These are phyloP conservation scores for Ophonus ardosiacus DNA, from an alignment of 2,888 invertebrate genomes.

Conservation along the genomic window DNA sequence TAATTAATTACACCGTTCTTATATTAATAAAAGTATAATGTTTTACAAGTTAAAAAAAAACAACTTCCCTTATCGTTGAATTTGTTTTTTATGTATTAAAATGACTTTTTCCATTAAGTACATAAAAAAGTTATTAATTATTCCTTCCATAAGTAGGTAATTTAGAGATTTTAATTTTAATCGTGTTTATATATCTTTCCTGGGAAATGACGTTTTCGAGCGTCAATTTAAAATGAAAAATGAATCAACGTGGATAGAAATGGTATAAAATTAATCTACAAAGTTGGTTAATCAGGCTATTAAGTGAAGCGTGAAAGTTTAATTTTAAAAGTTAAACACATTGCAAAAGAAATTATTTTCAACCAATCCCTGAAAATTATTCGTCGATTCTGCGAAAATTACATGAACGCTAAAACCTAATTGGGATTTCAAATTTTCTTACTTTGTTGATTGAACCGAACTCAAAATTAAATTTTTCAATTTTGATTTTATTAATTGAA, in stretches of 20 bases:
- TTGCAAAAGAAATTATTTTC: constrained; percentile 20
- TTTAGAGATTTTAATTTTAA: not conserved
- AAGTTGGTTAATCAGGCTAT: constrained; percentile 10
- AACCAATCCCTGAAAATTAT: constrained; percentile 17
- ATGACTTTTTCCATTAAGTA: no score
- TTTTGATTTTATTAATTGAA: no score
- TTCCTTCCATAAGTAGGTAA: not conserved
- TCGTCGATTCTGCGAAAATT: constrained; percentile 1
- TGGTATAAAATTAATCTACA: constrained; percentile 20
- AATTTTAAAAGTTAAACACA: constrained; percentile 43
- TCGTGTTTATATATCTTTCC: not conserved
- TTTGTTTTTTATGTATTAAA: no score
- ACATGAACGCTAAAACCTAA: not conserved
- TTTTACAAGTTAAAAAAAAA: no score
- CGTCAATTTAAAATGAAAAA: not conserved
- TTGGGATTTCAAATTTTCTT: not conserved
- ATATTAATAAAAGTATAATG: no score
- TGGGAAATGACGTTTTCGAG: not conserved
- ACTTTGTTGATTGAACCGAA: not conserved
- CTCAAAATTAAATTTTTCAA: no score
- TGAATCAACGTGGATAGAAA: not conserved
- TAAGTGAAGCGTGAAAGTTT: constrained; percentile 13
- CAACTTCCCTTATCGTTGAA: no score
- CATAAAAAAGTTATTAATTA: not conserved
- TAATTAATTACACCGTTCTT: no score